Evolutionary conservation across 2,797 vertebrate genomes (phyloP).

Genomic region (Pipistrellus nathusii): DNA sequence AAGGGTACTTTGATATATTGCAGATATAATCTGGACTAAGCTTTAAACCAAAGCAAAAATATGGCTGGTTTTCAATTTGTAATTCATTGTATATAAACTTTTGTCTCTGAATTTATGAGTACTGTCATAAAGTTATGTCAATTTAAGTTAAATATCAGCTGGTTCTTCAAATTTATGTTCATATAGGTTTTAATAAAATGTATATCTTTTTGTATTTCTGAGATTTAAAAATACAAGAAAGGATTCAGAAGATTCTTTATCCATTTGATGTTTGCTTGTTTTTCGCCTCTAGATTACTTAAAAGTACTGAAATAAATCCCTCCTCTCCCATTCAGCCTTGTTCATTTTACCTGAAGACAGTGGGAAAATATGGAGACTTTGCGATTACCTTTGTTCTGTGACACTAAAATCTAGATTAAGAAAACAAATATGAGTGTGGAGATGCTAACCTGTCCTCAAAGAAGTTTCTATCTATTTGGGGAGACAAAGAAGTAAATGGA

Average conservation of each 20-base stretch:
- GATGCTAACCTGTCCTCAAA: not conserved
- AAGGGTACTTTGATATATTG: not conserved
- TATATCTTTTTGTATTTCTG: not conserved
- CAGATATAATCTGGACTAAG: not conserved
- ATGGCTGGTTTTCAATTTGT: not conserved
- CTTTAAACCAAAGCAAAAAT: constrained; percentile 20
- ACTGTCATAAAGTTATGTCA: not conserved
- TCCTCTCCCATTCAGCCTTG: not conserved
- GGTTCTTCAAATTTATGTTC: not conserved
- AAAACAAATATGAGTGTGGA: not conserved
- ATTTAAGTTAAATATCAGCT: not conserved
- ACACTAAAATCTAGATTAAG: not conserved
- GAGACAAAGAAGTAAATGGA: not conserved
- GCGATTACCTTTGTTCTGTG: not conserved
- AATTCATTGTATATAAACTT: not conserved
- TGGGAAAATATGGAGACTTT: not conserved
- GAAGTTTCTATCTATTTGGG: not conserved
- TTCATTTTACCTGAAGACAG: not conserved
- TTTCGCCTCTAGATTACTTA: not conserved
- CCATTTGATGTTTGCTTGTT: not conserved
- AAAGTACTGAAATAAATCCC: not conserved
- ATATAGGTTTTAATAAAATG: not conserved
- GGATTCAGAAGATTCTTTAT: not conserved
- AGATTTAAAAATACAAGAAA: constrained; percentile 17
- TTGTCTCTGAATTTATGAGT: not conserved